phyloP scores from a whole-genome alignment of 2,888 invertebrate genomes.

The Caenorhabditis plicata region DNA sequence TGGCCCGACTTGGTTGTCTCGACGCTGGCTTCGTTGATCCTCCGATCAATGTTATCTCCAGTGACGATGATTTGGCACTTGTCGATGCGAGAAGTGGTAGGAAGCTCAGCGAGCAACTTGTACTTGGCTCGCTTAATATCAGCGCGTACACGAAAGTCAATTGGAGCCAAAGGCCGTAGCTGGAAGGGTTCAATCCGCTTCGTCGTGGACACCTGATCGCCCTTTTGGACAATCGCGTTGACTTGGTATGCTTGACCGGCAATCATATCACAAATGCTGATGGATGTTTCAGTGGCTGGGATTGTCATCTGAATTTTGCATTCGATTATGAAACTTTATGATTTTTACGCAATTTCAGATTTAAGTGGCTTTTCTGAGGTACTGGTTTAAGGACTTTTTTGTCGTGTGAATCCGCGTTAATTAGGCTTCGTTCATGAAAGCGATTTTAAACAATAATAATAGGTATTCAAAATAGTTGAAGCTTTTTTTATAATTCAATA shows the following conservation, averaged over 20 bases:
- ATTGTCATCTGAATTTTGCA: constrained; percentile 19
- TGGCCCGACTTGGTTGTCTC: constrained; percentile 40
- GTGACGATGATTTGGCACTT: constrained; percentile 50
- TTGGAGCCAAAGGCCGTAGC: constrained; percentile 57
- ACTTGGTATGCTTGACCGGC: constrained; percentile 55
- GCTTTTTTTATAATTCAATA: too few species aligned
- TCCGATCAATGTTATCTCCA: constrained; percentile 43
- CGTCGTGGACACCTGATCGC: constrained; percentile 46
- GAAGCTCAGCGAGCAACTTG: constrained; percentile 41
- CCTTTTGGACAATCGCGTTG: constrained; percentile 56
- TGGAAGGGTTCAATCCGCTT: constrained; percentile 49
- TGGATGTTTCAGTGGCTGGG: constrained; percentile 30
- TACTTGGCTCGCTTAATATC: constrained; percentile 58
- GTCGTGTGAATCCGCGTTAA: too few species aligned
- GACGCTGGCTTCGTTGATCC: constrained; percentile 40
- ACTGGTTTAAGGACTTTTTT: too few species aligned
- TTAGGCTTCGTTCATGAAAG: too few species aligned
- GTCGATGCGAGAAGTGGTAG: constrained; percentile 38
- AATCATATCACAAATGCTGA: constrained; percentile 49
- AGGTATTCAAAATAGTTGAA: too few species aligned
- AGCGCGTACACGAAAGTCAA: constrained; percentile 50
- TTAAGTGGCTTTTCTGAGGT: too few species aligned
- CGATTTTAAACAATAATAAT: too few species aligned
- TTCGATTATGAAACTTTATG: too few species aligned
- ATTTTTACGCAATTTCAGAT: too few species aligned